Evolutionary conservation across 1,140 invertebrate species (phyloP), one percentile per base, ranked within the genome.

Genomic region (Drosophila littoralis): DNA sequence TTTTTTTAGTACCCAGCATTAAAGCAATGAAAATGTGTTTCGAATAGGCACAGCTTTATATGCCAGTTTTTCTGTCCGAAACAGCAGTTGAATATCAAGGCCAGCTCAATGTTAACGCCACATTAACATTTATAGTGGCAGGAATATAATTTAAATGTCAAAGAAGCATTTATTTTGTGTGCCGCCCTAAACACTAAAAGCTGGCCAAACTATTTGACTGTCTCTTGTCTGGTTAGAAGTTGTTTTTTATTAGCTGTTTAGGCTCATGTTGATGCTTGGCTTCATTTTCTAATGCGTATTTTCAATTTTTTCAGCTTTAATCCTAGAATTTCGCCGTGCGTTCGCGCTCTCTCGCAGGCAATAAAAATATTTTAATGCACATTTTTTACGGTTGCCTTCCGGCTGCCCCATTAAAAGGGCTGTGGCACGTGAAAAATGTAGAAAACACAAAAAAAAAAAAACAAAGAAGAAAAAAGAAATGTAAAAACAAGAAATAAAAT

Each of bases 321-420:
- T 77, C 78, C 66, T 36, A 65, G 35, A 77, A 48, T 60, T 65
- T 59, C 33, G 12, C 17, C 58, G 40, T 65, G 6, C 32, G 12
- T 17, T 7, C 32, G 33, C 6, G 33, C 33, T 54, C 72, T 42
- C 61, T 46, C 64, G 54, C 63, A 35, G 64, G 84, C 84, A 88
- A 88, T 88, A 88, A 89, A 88, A 88, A 88, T 88, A 88, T 88
- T 88, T 88, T 89, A 89, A 88, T 88, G 79, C 79, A 83, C 69
- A 74, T 72, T 77, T 88, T 79, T 81, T 70, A 73, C 72, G 40
- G 66, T 72, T 57, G 65, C 80, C 46, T 64, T 32, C 38, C 57
- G 73, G 70, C 50, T 67, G 61, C 28, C 82, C 82, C 74, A 83
- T 89, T 83, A 83, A 88, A 86, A 78, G 78, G 78, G 67, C 81